Percentiles rank a stretch among this genome's conserved stretches.
Evolutionary conservation across 2,888 invertebrate genomes (phyloP).

Genomic region (Agonopterix arenella): DNA sequence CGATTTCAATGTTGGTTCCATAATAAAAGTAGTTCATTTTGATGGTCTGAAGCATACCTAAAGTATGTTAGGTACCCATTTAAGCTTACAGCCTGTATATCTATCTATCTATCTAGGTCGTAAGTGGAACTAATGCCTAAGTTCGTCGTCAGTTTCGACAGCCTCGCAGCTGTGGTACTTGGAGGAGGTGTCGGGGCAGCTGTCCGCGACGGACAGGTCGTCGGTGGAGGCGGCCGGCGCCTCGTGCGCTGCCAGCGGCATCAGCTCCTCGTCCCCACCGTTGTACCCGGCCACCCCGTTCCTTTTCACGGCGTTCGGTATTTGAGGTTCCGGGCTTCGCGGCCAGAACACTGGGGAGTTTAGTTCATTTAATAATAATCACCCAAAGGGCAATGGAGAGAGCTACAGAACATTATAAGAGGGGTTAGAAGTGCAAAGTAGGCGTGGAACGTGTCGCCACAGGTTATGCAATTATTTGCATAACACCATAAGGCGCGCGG

Average conservation of each 20-base stretch:
- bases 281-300: conserved; percentile 37
- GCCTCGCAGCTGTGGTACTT: conserved; percentile 87
- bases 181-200: conserved; percentile 84
- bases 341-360: conserved; percentile 45
- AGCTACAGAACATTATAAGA: no score
- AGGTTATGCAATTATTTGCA: no score
- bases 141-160: conserved; percentile 79
- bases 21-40: no score
- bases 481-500: no score
- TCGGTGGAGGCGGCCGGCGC: conserved; percentile 77
- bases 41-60: no score
- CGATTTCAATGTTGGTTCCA: no score
- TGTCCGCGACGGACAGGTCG: conserved; percentile 81
- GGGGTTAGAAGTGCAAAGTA: no score
- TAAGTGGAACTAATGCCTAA: conserved; percentile 37
- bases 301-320: conserved; percentile 29
- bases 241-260: conserved; percentile 80
- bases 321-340: conserved; percentile 33
- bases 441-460: no score
- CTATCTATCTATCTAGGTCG: neutral
- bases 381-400: no score
- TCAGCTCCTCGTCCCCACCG: conserved; percentile 74
- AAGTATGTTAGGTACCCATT: no score
- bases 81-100: no score
- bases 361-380: no score